Percentiles rank a stretch among this genome's conserved stretches.
Evolutionary conservation across 2,797 vertebrate species (phyloP).

Genomic region (Anguilla megastoma): DNA sequence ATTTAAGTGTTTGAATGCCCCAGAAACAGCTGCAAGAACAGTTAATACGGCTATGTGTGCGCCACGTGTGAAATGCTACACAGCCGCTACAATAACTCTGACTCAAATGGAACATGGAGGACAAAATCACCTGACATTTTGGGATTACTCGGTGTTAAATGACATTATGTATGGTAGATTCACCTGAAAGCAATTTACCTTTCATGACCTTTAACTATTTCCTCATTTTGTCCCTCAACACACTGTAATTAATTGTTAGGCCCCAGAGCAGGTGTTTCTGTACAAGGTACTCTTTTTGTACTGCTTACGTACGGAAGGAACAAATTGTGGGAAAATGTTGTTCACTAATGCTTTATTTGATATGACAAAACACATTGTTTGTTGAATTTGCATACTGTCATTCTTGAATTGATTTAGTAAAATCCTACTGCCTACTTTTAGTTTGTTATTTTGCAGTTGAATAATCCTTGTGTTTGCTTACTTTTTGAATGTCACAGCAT

Average conservation of each 20-base stretch:
- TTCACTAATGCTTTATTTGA: background rate
- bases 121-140: slow-evolving; percentile 47
- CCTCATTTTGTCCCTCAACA: slow-evolving; percentile 39
- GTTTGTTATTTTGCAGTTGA: background rate
- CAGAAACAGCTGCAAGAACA: background rate
- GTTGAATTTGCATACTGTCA: background rate
- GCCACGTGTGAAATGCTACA: background rate
- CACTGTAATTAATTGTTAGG: slow-evolving; percentile 38
- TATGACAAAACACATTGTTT: background rate
- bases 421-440: background rate
- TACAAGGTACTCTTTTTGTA: background rate
- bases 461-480: background rate
- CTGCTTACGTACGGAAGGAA: slow-evolving; percentile 11
- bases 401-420: background rate
- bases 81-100: slow-evolving; percentile 48
- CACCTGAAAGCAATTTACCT: slow-evolving; percentile 59
- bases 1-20: background rate
- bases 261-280: slow-evolving; percentile 47
- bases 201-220: slow-evolving; percentile 54
- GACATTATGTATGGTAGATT: slow-evolving; percentile 66
- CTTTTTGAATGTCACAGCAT: background rate
- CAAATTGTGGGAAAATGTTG: background rate
- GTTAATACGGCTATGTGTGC: background rate
- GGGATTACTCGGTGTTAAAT: slow-evolving; percentile 48
- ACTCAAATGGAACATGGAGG: slow-evolving; percentile 49